Conservation (phyloP, 1,140 invertebrate species). For the Conus ventricosus region DNA sequence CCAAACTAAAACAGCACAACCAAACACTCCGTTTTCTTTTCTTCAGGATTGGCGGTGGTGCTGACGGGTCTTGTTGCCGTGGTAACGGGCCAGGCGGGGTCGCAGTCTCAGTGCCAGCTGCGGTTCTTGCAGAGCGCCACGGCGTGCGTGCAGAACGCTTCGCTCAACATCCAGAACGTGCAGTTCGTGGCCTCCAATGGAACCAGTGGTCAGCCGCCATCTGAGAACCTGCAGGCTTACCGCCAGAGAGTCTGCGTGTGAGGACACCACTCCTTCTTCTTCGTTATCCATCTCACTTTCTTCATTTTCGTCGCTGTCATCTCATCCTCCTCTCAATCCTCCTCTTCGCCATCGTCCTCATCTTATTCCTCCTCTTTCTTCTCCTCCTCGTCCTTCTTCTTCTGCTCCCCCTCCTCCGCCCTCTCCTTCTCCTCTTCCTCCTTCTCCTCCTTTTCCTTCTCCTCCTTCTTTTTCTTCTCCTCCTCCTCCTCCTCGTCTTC, state of each 20-base stretch:
- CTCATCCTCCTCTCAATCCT: no score
- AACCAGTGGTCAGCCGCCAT: slow-evolving; percentile 38
- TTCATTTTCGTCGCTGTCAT: neutral
- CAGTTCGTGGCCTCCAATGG: slow-evolving; percentile 48
- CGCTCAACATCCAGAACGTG: slow-evolving; percentile 42
- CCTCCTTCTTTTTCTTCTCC: no score
- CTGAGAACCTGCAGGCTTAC: slow-evolving; percentile 39
- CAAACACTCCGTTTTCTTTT: neutral
- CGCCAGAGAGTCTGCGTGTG: slow-evolving; percentile 45
- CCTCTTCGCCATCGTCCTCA: no score
- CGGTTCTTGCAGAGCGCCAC: slow-evolving; percentile 43
- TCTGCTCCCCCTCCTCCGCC: no score
- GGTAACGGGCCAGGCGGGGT: slow-evolving; percentile 10
- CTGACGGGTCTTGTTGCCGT: neutral
- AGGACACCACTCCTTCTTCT: slow-evolving; percentile 7
- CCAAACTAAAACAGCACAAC: no score
- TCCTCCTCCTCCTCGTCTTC: no score
- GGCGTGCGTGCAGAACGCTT: slow-evolving; percentile 46
- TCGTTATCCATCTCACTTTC: neutral
- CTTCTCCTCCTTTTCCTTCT: no score
- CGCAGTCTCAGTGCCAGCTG: slow-evolving; percentile 41
- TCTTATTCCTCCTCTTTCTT: no score
- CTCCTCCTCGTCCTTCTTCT: no score
- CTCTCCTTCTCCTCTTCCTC: no score
- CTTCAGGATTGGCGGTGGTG: neutral